phyloP scores from a whole-genome alignment of 2,113 vertebrate genomes.

The Dipodomys spectabilis region DNA sequence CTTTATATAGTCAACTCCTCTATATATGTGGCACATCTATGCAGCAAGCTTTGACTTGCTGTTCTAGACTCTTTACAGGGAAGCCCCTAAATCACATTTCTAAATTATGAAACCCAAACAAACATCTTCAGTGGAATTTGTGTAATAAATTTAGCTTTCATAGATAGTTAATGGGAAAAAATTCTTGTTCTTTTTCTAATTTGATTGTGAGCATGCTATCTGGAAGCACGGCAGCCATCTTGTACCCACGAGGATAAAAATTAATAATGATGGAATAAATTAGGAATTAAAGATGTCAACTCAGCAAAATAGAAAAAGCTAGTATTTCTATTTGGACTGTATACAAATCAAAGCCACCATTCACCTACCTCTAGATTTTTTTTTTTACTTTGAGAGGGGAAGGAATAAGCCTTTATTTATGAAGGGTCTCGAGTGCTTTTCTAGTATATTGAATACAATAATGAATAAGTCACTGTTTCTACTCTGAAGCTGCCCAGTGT shows the following conservation, averaged over 20 bases:
- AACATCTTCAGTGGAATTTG: background rate
- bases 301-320: background rate
- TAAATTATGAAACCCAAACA: conserved; percentile 21
- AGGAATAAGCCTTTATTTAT: background rate
- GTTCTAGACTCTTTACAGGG: background rate
- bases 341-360: conserved; percentile 24
- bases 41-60: background rate
- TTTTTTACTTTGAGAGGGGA: background rate
- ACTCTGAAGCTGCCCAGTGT: background rate
- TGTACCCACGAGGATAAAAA: background rate
- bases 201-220: background rate
- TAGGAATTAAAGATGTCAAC: background rate
- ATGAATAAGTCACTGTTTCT: background rate
- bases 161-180: background rate
- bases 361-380: background rate
- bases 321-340: background rate
- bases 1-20: background rate
- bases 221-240: background rate
- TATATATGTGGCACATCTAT: background rate
- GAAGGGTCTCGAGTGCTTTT: background rate
- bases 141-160: conserved; percentile 18
- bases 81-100: background rate
- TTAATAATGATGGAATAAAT: background rate
- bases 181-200: background rate
- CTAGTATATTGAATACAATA: background rate